Percentiles rank a stretch among this genome's conserved stretches.
phyloP scores from a whole-genome alignment of 2,113 vertebrate species.

The Stigmatopora argus region DNA sequence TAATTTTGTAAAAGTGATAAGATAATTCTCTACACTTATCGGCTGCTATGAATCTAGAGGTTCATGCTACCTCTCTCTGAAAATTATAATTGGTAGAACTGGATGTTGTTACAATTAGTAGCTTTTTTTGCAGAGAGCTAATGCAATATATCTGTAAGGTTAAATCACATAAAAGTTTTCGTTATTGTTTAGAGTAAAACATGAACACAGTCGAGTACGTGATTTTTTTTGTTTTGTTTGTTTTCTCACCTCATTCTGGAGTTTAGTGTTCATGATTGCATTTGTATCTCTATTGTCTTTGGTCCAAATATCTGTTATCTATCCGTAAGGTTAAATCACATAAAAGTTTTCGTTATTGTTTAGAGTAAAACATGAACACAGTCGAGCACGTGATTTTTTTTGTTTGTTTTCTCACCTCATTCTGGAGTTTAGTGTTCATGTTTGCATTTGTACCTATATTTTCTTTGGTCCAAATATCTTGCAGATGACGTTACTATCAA shows the following conservation, averaged over 20 bases:
- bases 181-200: constrained; percentile 26
- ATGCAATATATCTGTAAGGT: constrained; percentile 32
- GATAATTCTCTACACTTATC: constrained; percentile 17
- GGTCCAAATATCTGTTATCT: constrained; percentile 6
- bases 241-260: neutral
- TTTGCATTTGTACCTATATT: neutral
- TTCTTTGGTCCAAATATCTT: constrained; percentile 1
- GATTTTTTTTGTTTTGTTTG: constrained; percentile 5
- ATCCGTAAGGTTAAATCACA: constrained; percentile 31
- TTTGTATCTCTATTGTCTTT: neutral
- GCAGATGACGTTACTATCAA: constrained; percentile 17
- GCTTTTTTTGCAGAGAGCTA: constrained; percentile 14
- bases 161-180: constrained; percentile 22
- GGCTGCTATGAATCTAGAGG: constrained; percentile 20
- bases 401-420: neutral
- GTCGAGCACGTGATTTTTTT: constrained; percentile 6
- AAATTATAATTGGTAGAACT: constrained; percentile 47
- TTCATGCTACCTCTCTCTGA: constrained; percentile 32
- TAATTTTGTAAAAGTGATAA: constrained; percentile 40
- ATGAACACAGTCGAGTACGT: constrained; percentile 17
- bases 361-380: constrained; percentile 17
- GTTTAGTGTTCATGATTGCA: neutral
- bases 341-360: constrained; percentile 30
- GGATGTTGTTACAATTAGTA: constrained; percentile 33
- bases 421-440: neutral